Evolutionary conservation across 2,888 invertebrate species (phyloP).

Genomic region (Willowsia nigromaculata): DNA sequence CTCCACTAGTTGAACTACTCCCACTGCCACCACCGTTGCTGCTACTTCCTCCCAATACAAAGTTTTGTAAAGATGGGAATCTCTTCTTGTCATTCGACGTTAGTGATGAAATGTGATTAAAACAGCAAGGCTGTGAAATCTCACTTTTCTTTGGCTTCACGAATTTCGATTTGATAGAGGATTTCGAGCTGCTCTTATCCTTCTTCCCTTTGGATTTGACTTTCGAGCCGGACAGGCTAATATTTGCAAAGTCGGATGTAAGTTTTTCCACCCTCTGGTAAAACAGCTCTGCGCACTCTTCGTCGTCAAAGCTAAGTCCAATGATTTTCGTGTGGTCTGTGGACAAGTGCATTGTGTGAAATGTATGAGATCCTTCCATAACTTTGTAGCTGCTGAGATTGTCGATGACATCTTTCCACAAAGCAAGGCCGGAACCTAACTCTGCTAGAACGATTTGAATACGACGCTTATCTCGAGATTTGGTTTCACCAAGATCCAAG

Average conservation of each 20-base stretch:
- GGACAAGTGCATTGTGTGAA: conserved; percentile 91
- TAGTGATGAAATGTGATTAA: conserved; percentile 87
- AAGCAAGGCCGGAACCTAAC: conserved; percentile 89
- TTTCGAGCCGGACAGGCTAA: conserved; percentile 86
- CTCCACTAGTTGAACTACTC: not conserved
- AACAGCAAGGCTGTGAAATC: conserved; percentile 91
- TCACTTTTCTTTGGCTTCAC: conserved; percentile 86
- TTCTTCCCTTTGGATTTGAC: conserved; percentile 81
- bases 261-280: conserved; percentile 86
- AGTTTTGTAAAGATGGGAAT: conserved; percentile 77
- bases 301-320: conserved; percentile 90
- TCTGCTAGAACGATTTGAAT: conserved; percentile 88
- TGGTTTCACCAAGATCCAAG: conserved; percentile 88
- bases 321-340: conserved; percentile 88
- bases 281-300: conserved; percentile 86
- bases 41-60: conserved; percentile 61
- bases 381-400: conserved; percentile 86
- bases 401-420: conserved; percentile 91
- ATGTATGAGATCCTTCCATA: conserved; percentile 82
- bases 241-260: conserved; percentile 89
- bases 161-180: conserved; percentile 70
- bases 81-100: conserved; percentile 76
- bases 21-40: conserved; percentile 1
- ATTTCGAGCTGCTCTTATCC: conserved; percentile 67
- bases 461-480: conserved; percentile 85